phyloP scores from a whole-genome alignment of 2,888 invertebrate genomes.

The Hyppa rectilinea region DNA sequence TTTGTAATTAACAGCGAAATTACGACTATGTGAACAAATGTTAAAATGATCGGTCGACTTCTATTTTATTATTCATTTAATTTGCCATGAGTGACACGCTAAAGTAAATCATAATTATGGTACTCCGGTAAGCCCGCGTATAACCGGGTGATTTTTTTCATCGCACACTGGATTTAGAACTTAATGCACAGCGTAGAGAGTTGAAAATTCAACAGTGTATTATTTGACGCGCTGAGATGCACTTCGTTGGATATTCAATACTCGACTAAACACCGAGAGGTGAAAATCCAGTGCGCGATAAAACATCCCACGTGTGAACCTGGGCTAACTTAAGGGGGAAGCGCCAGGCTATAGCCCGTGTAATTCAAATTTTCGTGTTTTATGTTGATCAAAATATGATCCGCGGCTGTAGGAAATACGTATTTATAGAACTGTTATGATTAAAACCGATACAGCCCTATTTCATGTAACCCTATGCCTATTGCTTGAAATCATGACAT shows the following conservation, averaged over 20 bases:
- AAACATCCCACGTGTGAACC: not conserved
- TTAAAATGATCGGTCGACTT: constrained; percentile 15
- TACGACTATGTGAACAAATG: constrained; percentile 30
- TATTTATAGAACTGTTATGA: no score
- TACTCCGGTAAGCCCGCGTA: no score
- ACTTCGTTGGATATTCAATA: not conserved
- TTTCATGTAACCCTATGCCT: no score
- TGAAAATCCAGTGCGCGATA: not conserved
- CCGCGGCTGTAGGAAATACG: no score
- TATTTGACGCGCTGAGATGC: not conserved
- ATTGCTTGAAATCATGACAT: no score
- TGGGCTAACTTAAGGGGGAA: not conserved
- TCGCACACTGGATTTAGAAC: not conserved
- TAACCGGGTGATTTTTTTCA: no score
- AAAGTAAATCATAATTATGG: constrained; percentile 3
- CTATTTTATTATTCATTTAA: constrained; percentile 22
- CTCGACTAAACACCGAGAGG: no score
- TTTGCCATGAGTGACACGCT: constrained; percentile 11
- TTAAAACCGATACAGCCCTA: no score
- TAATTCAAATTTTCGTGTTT: no score
- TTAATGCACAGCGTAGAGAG: not conserved
- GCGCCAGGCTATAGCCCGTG: no score
- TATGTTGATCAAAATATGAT: no score
- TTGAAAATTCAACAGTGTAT: not conserved
- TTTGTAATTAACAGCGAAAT: constrained; percentile 34